phyloP scores from a whole-genome alignment of 1,140 invertebrate genomes.

The Muscidifurax raptorellus region DNA sequence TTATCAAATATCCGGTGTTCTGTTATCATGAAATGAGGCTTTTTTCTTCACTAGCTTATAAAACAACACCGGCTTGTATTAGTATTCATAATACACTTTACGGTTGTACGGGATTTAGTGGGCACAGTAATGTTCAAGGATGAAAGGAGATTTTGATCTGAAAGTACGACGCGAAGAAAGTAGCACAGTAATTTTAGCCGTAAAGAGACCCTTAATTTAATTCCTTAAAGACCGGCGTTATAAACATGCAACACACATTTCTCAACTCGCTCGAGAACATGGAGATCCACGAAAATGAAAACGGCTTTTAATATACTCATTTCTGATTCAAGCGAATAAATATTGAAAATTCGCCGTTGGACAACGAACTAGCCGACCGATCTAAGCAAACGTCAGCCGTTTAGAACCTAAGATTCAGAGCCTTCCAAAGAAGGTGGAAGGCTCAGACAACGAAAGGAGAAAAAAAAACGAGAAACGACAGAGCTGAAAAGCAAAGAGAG shows the following conservation, averaged over 20 bases:
- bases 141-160: not conserved
- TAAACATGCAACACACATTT: not conserved
- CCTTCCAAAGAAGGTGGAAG: not conserved
- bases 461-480: not conserved
- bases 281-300: not conserved
- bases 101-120: not conserved
- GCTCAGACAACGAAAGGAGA: not conserved
- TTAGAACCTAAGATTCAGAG: not conserved
- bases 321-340: not conserved
- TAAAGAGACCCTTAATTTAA: not conserved
- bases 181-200: not conserved
- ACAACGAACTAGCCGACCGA: not conserved
- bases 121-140: not conserved
- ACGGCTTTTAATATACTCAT: no score
- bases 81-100: not conserved
- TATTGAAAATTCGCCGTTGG: not conserved
- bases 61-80: no score
- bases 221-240: not conserved
- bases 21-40: no score
- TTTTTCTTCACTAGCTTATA: no score
- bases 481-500: slow-evolving; percentile 12
- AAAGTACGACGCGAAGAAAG: not conserved
- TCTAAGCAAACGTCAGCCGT: not conserved
- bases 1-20: no score
- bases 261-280: not conserved